Conservation (phyloP, 1,140 invertebrate species). For the Tetragnatha versicolor region DNA sequence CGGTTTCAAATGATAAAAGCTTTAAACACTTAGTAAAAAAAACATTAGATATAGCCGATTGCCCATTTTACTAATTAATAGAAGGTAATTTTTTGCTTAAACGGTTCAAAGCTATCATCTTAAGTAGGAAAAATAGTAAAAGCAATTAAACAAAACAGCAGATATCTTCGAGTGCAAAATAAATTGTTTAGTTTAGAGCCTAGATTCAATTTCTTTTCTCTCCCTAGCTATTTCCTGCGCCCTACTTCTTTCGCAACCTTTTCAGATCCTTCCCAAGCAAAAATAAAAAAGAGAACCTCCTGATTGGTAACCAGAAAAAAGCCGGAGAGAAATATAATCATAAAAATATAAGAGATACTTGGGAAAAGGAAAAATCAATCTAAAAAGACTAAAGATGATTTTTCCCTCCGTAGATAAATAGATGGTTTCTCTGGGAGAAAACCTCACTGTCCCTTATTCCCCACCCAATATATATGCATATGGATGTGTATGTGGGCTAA, state of each 20-base stretch:
- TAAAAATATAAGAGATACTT: not conserved
- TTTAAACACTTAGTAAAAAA: too few species aligned
- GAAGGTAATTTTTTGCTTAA: too few species aligned
- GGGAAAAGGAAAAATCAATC: constrained; percentile 15
- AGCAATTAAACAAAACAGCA: not conserved
- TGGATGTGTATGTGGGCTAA: not conserved
- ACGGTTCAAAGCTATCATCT: too few species aligned
- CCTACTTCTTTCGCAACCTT: not conserved
- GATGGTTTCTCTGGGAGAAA: constrained; percentile 18
- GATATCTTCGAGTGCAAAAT: not conserved
- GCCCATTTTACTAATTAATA: too few species aligned
- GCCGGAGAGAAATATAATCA: not conserved
- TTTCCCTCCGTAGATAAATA: constrained; percentile 31
- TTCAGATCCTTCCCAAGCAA: not conserved
- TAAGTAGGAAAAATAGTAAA: too few species aligned
- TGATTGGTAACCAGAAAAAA: not conserved
- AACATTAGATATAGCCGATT: too few species aligned
- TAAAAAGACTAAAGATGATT: constrained; percentile 25
- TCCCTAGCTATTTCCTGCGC: not conserved
- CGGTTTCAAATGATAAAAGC: too few species aligned
- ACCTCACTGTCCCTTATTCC: constrained; percentile 21
- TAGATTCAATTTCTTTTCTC: not conserved
- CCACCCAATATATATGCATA: constrained; percentile 29
- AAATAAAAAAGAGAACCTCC: too few species aligned
- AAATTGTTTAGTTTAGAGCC: constrained; percentile 2